These are phyloP conservation scores for Steinernema khuongi DNA, from an alignment of 1,140 invertebrate species.

Conservation along the genomic window DNA sequence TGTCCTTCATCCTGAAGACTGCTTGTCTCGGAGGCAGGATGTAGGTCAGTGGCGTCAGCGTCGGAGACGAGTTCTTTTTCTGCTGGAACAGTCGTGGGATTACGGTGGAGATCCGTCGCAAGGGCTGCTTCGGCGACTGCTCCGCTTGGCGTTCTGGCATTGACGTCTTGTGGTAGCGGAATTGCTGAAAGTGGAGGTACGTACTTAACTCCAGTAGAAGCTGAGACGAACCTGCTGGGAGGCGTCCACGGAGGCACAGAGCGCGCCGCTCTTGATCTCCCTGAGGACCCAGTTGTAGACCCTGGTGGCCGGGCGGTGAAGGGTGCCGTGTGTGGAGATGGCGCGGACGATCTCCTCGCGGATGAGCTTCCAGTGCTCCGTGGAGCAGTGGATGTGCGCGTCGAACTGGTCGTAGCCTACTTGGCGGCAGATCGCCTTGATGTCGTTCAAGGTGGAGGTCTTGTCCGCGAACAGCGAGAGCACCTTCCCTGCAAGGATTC, in stretches of 20 bases:
- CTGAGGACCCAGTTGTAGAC: slow-evolving; percentile 48
- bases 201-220: neutral
- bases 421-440: slow-evolving; percentile 30
- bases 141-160: neutral
- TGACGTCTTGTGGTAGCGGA: neutral
- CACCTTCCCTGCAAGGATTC: slow-evolving; percentile 40
- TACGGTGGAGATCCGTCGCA: neutral
- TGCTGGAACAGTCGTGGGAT: neutral
- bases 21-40: neutral
- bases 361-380: slow-evolving; percentile 47
- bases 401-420: slow-evolving; percentile 45
- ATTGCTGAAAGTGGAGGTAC: neutral
- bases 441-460: neutral
- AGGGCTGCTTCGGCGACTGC: neutral
- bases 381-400: slow-evolving; percentile 29
- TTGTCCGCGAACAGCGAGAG: slow-evolving; percentile 36
- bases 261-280: slow-evolving; percentile 49
- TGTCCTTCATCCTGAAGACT: neutral
- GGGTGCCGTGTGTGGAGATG: slow-evolving; percentile 14
- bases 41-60: neutral
- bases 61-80: neutral
- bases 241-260: slow-evolving; percentile 40
- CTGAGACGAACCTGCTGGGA: slow-evolving; percentile 29
- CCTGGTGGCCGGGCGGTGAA: slow-evolving; percentile 22
- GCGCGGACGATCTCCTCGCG: slow-evolving; percentile 30